Percentiles rank a stretch among this genome's conserved stretches.
These are phyloP conservation scores for Scaptomyza pallida DNA, from an alignment of 1,140 invertebrate species.

Conservation along the genomic window DNA sequence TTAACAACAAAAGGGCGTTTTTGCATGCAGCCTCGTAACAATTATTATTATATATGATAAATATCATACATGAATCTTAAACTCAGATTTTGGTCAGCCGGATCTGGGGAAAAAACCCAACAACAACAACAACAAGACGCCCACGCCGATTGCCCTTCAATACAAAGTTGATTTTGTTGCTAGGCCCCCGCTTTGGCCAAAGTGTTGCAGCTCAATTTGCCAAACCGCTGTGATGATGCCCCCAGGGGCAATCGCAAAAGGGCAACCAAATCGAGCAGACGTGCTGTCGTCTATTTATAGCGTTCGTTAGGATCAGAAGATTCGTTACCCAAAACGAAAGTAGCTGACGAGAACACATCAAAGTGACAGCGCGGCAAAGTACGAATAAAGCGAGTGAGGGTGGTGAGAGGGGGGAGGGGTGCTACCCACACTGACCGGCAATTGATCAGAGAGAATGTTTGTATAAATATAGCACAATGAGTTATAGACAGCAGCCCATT, in stretches of 20 bases:
- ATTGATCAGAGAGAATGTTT: constrained; percentile 32
- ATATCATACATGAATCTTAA: not conserved
- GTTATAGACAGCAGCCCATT: constrained; percentile 18
- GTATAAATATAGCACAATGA: constrained; percentile 50
- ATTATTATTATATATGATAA: not conserved
- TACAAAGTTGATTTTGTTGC: not conserved
- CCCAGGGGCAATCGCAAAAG: constrained; percentile 18
- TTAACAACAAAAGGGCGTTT: constrained; percentile 37
- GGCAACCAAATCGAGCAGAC: too few species aligned
- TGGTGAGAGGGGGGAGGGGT: too few species aligned
- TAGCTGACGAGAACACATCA: constrained; percentile 32
- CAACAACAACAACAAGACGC: constrained; percentile 25
- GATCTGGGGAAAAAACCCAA: constrained; percentile 36
- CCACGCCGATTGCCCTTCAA: constrained; percentile 29
- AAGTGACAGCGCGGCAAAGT: constrained; percentile 37
- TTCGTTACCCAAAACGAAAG: constrained; percentile 31
- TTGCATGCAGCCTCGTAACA: constrained; percentile 4
- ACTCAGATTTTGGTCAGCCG: constrained; percentile 25
- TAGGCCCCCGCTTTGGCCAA: not conserved
- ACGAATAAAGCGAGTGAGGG: not conserved
- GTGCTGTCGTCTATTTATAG: constrained; percentile 36
- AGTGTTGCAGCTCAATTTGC: constrained; percentile 49
- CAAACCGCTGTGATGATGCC: not conserved
- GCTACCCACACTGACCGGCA: constrained; percentile 17
- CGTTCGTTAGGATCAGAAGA: not conserved